Conservation (phyloP, 1,140 invertebrate species). For the Marisa cornuarietis region DNA sequence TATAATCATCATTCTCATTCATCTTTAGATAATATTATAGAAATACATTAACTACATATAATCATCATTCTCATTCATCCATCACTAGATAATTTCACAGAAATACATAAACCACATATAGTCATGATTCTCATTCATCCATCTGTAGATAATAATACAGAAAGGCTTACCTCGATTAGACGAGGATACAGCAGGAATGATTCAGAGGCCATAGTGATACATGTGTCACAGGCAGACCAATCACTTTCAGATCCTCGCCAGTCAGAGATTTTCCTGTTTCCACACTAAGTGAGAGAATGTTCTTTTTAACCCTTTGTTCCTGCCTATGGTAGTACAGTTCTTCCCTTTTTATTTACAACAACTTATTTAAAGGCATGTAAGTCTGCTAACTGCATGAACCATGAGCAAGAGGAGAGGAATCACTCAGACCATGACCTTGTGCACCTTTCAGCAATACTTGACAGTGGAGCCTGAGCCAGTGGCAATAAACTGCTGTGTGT, state of each 20-base stretch:
- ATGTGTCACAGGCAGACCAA: neutral
- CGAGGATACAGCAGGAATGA: no score
- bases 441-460: slow-evolving; percentile 53
- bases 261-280: neutral
- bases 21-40: no score
- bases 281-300: neutral
- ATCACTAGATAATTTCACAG: no score
- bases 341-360: neutral
- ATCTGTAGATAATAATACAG: neutral
- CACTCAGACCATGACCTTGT: neutral
- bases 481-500: slow-evolving; percentile 70
- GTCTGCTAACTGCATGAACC: neutral
- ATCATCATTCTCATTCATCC: no score
- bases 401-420: slow-evolving; percentile 8
- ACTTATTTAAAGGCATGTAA: neutral
- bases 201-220: no score
- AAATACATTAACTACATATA: no score
- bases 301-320: neutral
- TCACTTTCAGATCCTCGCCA: neutral
- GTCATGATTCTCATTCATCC: no score
- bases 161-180: neutral
- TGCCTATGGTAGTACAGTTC: neutral
- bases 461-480: slow-evolving; percentile 50
- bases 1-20: no score
- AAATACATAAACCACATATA: no score